Conservation (phyloP, 2,113 vertebrate genomes). For the Acrocephalus kingi region DNA sequence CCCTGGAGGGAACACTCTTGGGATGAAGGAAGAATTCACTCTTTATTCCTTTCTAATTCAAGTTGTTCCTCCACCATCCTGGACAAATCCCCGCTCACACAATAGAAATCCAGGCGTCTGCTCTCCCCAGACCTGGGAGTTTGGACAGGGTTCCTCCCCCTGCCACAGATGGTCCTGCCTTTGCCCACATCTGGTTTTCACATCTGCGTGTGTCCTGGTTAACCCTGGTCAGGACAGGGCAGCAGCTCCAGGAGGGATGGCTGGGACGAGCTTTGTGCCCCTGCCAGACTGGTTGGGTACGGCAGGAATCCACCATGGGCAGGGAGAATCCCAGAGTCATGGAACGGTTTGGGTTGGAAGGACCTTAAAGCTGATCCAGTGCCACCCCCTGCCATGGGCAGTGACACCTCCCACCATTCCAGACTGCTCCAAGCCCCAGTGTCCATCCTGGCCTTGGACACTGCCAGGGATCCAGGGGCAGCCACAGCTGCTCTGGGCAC, state of each 20-base stretch:
- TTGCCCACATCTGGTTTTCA: fast-evolving
- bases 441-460: neutral
- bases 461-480: neutral
- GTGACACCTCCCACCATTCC: fast-evolving
- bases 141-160: neutral
- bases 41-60: constrained; percentile 55
- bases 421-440: neutral
- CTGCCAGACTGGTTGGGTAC: fast-evolving
- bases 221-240: fast-evolving
- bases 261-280: neutral
- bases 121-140: neutral
- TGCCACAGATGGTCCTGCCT: neutral
- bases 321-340: no score
- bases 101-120: neutral
- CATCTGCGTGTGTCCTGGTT: neutral
- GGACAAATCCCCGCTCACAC: constrained; percentile 30
- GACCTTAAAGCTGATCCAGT: fast-evolving
- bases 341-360: neutral
- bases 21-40: constrained; percentile 44
- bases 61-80: neutral
- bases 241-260: neutral
- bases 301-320: fast-evolving
- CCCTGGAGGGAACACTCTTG: constrained; percentile 14
- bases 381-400: neutral
- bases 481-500: neutral